Evolutionary conservation across 23 tunicate genomes (phyloP).

Genomic region (Clavelina lepadiformis): DNA sequence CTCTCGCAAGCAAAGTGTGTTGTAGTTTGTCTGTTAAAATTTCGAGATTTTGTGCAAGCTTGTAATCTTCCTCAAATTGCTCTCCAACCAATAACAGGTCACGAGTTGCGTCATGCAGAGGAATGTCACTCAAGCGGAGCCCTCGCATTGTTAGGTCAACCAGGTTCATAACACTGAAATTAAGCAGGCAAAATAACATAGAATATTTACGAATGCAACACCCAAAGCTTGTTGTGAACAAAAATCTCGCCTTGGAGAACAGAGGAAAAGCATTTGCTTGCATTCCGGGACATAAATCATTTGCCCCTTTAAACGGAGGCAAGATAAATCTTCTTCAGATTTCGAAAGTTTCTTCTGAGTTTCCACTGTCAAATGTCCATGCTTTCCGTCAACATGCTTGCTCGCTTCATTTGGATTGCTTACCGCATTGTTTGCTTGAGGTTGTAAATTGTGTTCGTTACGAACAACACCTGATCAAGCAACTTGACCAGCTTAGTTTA

Average conservation of each 20-base stretch:
- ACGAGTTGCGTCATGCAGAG: conserved; percentile 91
- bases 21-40: conserved; percentile 91
- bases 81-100: conserved; percentile 78
- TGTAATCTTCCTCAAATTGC: conserved; percentile 89
- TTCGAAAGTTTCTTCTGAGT: conserved; percentile 5
- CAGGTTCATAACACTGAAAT: conserved; percentile 73
- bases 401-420: neutral
- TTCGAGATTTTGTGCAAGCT: conserved; percentile 80
- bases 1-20: conserved; percentile 72
- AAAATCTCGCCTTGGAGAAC: conserved; percentile 80
- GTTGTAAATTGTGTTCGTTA: neutral
- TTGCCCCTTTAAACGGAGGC: conserved; percentile 80
- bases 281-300: conserved; percentile 81
- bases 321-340: conserved; percentile 29
- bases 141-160: conserved; percentile 71
- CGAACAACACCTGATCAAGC: conserved; percentile 6
- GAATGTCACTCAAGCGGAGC: conserved; percentile 57
- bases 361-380: neutral
- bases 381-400: no score
- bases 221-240: neutral
- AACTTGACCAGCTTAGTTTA: no score
- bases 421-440: neutral
- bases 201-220: neutral
- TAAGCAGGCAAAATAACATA: neutral
- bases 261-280: conserved; percentile 72